These are phyloP conservation scores for Tetramorium simillimum DNA, from an alignment of 1,140 invertebrate species.

Conservation along the genomic window DNA sequence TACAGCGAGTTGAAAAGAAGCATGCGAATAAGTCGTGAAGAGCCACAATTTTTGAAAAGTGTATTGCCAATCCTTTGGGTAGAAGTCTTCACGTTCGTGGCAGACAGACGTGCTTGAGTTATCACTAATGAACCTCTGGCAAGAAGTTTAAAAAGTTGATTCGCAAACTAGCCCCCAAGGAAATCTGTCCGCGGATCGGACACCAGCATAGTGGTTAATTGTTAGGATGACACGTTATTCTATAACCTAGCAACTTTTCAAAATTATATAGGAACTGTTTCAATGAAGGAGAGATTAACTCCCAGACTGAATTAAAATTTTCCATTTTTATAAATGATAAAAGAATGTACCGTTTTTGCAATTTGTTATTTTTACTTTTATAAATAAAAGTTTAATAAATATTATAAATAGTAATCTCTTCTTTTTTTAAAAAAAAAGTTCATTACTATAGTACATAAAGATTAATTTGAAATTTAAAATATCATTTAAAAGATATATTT, in stretches of 20 bases:
- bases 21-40: constrained; percentile 56
- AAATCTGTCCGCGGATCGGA: constrained; percentile 72
- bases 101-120: constrained; percentile 70
- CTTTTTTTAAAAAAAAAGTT: too few relatives aligned
- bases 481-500: too few relatives aligned
- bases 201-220: constrained; percentile 56
- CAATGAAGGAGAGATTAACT: constrained; percentile 1
- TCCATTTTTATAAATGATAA: not conserved
- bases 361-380: not conserved
- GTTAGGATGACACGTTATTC: constrained; percentile 43
- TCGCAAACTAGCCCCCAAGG: constrained; percentile 73
- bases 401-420: too few relatives aligned
- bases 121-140: constrained; percentile 73
- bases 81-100: constrained; percentile 63
- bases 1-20: constrained; percentile 45
- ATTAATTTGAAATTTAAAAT: too few relatives aligned
- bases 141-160: constrained; percentile 78
- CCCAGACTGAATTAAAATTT: constrained; percentile 7
- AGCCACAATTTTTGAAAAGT: constrained; percentile 65
- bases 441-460: too few relatives aligned
- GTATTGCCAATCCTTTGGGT: constrained; percentile 45
- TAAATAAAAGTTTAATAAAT: too few relatives aligned
- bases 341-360: not conserved
- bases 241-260: constrained; percentile 36
- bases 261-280: constrained; percentile 49